Evolutionary conservation across 1,140 invertebrate genomes (phyloP).

Genomic region (Gryllus bimaculatus): DNA sequence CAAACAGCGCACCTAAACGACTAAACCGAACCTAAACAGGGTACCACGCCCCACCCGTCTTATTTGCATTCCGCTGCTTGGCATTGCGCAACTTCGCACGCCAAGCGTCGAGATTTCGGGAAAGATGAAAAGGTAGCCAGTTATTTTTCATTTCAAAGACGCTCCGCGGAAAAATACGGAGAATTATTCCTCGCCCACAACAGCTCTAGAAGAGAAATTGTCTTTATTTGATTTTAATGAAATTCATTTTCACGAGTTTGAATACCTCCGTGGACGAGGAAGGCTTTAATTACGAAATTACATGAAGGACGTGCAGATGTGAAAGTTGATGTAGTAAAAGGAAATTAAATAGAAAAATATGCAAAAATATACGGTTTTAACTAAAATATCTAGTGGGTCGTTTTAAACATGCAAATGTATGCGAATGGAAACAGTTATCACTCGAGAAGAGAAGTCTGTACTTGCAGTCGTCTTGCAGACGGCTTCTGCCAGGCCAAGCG

Average conservation of each 20-base stretch:
- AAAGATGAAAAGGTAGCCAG: no score
- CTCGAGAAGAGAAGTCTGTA: not conserved
- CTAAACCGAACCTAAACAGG: no score
- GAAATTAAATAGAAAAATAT: not conserved
- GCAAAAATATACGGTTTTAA: not conserved
- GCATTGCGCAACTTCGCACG: no score
- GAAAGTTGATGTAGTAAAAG: not conserved
- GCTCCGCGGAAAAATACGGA: not conserved
- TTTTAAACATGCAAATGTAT: not conserved
- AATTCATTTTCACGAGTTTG: not conserved
- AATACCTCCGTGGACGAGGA: not conserved
- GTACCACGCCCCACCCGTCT: no score
- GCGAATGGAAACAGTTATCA: not conserved
- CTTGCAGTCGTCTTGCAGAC: not conserved
- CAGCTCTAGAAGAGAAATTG: not conserved
- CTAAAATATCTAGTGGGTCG: not conserved
- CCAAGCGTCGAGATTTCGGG: no score
- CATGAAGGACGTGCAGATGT: not conserved
- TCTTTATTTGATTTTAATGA: slow-evolving; percentile 2
- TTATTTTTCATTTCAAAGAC: not conserved
- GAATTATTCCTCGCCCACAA: not conserved
- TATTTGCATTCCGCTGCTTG: no score
- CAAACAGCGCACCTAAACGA: no score
- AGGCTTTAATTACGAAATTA: slow-evolving; percentile 2
- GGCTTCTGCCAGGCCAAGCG: no score